Base-by-base conservation (phyloP, 2,888 invertebrate species). In the Pseudolycoriella hygida region DNA sequence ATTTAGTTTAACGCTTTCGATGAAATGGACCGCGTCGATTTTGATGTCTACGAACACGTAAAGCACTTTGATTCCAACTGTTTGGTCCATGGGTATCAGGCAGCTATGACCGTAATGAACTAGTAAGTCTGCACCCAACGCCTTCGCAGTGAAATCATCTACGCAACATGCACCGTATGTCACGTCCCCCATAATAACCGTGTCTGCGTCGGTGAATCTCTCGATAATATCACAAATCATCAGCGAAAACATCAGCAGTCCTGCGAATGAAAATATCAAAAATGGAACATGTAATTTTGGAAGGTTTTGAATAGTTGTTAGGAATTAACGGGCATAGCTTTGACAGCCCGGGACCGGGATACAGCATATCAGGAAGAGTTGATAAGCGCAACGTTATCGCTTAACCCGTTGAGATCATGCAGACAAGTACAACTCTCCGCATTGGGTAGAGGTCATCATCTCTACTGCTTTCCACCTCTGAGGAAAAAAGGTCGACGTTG, bases 121-220 rank as follows among this genome's bases (percentile, higher is more conserved):
- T 51, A 96, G 67, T 17, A 97, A 68, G 55, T 96, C 89, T 8
- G 87, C 88, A 11, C 83, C 86, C 30, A 98, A 70, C 1, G 92
- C 87, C 55, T 77, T 74, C 0, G 97, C 96, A 0, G 93, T 92
- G 59, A 80, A 86, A 68, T 98, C 98, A 60, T 99, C 98, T 11
- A 98, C 81, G 62, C 98, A 98, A 61, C 98, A 98, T 0, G 98
- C 98, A 32, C 98, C 98, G 59, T 99, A 98, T 0, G 98, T 97
- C 1, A 98, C 96, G 67, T 98, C 98, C 6, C 93, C 97, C 90
- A 98, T 90, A 50, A 99, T 93, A 42, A 97, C 76, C 1, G 86
- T 83, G 54, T 96, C 93, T 2, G 88, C 89, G 31, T 74, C 76
- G 2, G 90, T 88, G 58, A 92, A 90, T 45, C 75, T 72, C 62